Conservation (phyloP, 1,140 invertebrate genomes). For the Pogonomyrmex barbatus region DNA sequence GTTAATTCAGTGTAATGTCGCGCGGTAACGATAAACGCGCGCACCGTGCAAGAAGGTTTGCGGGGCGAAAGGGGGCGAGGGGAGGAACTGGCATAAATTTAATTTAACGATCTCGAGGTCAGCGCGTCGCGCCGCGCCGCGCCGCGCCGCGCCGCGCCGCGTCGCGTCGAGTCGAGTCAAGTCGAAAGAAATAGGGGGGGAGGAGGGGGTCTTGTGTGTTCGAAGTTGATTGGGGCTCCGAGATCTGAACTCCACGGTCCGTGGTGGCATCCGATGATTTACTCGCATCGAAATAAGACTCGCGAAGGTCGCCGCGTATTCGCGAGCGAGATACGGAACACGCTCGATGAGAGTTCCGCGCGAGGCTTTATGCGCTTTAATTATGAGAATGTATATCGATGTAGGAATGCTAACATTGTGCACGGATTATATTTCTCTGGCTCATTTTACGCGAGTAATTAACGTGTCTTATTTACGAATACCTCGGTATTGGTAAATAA, state of each 20-base stretch:
- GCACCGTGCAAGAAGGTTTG: conserved; percentile 5
- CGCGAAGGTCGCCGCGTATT: conserved; percentile 10
- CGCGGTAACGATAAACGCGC: conserved; percentile 59
- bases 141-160: neutral
- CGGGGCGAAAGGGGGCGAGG: neutral
- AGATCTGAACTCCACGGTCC: conserved; percentile 8
- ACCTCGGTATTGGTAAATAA: neutral
- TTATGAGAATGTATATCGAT: conserved; percentile 3
- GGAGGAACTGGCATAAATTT: conserved; percentile 59
- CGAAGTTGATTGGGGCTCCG: conserved; percentile 32
- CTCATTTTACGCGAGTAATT: neutral
- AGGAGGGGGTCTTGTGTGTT: neutral
- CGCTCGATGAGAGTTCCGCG: no score
- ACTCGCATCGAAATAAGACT: conserved; percentile 38
- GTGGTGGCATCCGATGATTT: conserved; percentile 47
- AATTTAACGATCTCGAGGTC: conserved; percentile 60
- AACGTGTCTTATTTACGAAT: conserved; percentile 21
- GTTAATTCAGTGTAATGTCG: conserved; percentile 69
- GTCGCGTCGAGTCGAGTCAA: neutral
- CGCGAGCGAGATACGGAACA: conserved; percentile 2
- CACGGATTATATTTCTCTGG: neutral
- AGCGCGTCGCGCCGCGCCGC: conserved; percentile 3
- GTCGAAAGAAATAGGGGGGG: neutral
- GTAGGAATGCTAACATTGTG: neutral
- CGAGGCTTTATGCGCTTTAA: conserved; percentile 8